Evolutionary conservation across 2,797 vertebrate species (phyloP).

Genomic region (Microctenopoma steveboyesi): DNA sequence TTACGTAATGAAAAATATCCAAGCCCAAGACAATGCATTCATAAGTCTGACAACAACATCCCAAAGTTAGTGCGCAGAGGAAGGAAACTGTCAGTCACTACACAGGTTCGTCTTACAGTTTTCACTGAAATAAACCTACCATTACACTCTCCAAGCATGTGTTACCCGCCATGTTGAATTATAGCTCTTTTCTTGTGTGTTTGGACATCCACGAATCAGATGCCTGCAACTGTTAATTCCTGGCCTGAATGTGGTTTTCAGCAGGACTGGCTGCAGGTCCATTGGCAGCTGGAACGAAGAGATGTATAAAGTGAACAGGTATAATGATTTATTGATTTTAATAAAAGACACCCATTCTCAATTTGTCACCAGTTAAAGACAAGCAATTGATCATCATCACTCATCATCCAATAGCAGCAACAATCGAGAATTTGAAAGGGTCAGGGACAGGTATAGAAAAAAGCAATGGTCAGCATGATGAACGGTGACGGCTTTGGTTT

Average conservation of each 20-base stretch:
- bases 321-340: constrained; percentile 69
- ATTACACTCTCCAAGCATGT: constrained; percentile 6
- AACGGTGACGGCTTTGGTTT: constrained; percentile 41
- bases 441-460: constrained; percentile 2
- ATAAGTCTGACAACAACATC: no score
- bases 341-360: constrained; percentile 48
- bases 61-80: no score
- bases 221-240: constrained; percentile 33
- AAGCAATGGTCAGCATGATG: constrained; percentile 47
- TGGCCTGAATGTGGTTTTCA: constrained; percentile 29
- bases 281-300: constrained; percentile 49
- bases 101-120: no score
- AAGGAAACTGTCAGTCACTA: no score
- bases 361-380: constrained; percentile 40
- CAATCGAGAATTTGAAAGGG: constrained; percentile 16
- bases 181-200: constrained; percentile 9
- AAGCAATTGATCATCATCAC: constrained; percentile 51
- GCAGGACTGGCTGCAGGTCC: constrained; percentile 30
- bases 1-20: no score
- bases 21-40: no score
- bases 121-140: constrained; percentile 47
- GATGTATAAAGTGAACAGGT: constrained; percentile 59
- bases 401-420: constrained; percentile 14
- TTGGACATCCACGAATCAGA: constrained; percentile 26
- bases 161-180: constrained; percentile 15